Conservation (phyloP, 23 tunicate genomes). For the Phallusia fumigata region DNA sequence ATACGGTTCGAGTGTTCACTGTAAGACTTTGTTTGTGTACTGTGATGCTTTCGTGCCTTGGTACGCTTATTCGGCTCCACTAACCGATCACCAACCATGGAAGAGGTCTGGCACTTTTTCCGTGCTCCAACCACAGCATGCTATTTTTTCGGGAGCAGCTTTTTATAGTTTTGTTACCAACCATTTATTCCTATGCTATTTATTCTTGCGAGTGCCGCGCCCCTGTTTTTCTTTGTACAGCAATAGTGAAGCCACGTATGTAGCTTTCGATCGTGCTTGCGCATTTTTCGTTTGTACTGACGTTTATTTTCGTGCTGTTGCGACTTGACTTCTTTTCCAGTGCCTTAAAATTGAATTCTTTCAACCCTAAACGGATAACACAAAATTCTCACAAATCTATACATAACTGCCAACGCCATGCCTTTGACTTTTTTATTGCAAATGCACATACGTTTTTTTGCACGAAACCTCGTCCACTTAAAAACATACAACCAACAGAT, state of each 20-base stretch:
- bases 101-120: slow-evolving; percentile 3
- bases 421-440: background rate
- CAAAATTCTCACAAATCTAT: background rate
- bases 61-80: slow-evolving; percentile 2
- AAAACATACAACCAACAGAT: too few relatives aligned
- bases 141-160: background rate
- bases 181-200: background rate
- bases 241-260: background rate
- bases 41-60: slow-evolving; percentile 12
- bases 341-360: background rate
- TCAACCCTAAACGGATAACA: background rate
- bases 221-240: background rate
- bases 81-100: background rate
- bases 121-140: background rate
- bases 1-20: background rate
- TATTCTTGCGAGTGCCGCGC: background rate
- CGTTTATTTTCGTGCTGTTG: background rate
- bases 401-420: slow-evolving; percentile 7
- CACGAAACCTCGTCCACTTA: too few relatives aligned
- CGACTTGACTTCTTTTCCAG: background rate
- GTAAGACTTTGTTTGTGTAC: background rate
- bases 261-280: background rate
- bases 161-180: slow-evolving; percentile 1
- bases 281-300: background rate
- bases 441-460: too few relatives aligned